phyloP scores from a whole-genome alignment of 2,888 invertebrate genomes.

The Sarcophaga caerulescens region DNA sequence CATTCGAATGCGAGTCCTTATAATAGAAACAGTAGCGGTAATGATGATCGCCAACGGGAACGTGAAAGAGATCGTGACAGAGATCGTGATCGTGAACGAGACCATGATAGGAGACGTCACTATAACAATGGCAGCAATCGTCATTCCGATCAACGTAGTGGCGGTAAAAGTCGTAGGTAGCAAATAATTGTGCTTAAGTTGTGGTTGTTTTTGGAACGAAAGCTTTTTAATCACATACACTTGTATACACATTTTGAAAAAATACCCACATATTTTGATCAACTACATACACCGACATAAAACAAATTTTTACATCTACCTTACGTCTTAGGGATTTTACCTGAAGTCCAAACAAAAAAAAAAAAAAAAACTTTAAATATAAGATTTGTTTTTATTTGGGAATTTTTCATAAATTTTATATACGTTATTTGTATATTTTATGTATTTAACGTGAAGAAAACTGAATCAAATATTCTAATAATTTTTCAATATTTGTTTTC shows the following conservation, averaged over 20 bases:
- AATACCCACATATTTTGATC: slow-evolving; percentile 4
- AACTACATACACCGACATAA: neutral
- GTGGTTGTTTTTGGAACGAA: neutral
- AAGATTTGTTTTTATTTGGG: slow-evolving; percentile 10
- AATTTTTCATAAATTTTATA: neutral
- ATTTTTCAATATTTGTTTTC: neutral
- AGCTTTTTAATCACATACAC: neutral
- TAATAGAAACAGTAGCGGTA: slow-evolving; percentile 55
- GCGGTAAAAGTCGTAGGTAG: slow-evolving; percentile 55
- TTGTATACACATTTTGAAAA: neutral
- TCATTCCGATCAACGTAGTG: slow-evolving; percentile 70
- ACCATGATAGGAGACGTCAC: slow-evolving; percentile 47
- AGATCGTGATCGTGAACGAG: slow-evolving; percentile 36
- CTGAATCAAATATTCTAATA: no score
- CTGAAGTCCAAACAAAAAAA: neutral
- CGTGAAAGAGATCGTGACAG: slow-evolving; percentile 39
- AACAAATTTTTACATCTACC: slow-evolving; percentile 9
- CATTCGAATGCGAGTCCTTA: slow-evolving; percentile 69
- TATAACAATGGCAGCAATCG: slow-evolving; percentile 72
- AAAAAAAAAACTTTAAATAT: neutral
- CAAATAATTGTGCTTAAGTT: slow-evolving; percentile 14
- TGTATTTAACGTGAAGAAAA: no score
- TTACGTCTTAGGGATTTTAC: slow-evolving; percentile 30
- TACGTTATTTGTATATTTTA: neutral
- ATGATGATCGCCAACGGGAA: slow-evolving; percentile 48